phyloP scores from a whole-genome alignment of 2,888 invertebrate species.

The Cerceris rybyensis region DNA sequence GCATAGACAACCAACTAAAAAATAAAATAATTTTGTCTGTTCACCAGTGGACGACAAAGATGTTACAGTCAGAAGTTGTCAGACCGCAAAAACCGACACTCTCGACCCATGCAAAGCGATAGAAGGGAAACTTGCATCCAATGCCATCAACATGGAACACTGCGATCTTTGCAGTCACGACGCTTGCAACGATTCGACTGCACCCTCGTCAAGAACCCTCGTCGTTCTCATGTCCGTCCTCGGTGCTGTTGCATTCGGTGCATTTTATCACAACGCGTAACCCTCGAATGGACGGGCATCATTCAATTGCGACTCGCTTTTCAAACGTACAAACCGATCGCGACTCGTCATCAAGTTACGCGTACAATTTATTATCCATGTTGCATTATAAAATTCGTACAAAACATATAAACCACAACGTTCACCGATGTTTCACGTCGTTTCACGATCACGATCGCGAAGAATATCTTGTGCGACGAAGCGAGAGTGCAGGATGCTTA shows the following conservation, averaged over 20 bases:
- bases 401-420: background rate
- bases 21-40: background rate
- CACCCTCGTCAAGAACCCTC: constrained; percentile 56
- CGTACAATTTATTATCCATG: constrained; percentile 10
- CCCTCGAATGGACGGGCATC: constrained; percentile 28
- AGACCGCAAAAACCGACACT: constrained; percentile 70
- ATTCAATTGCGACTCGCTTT: constrained; percentile 28
- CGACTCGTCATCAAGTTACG: constrained; percentile 9
- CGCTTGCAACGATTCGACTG: constrained; percentile 70
- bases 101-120: constrained; percentile 71
- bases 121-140: constrained; percentile 40
- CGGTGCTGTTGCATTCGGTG: constrained; percentile 55
- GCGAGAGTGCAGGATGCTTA: background rate
- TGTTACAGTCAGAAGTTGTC: constrained; percentile 69
- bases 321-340: constrained; percentile 22
- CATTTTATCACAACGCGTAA: constrained; percentile 69
- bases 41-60: constrained; percentile 23
- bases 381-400: background rate
- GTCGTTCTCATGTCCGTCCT: constrained; percentile 60
- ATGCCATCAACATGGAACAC: constrained; percentile 33
- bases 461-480: background rate
- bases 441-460: constrained; percentile 9
- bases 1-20: background rate
- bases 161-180: constrained; percentile 72
- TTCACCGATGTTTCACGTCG: constrained; percentile 17